Percentiles rank a stretch among this genome's conserved stretches.
Evolutionary conservation across 2,797 vertebrate species (phyloP).

Genomic region (Poecilia velifera): DNA sequence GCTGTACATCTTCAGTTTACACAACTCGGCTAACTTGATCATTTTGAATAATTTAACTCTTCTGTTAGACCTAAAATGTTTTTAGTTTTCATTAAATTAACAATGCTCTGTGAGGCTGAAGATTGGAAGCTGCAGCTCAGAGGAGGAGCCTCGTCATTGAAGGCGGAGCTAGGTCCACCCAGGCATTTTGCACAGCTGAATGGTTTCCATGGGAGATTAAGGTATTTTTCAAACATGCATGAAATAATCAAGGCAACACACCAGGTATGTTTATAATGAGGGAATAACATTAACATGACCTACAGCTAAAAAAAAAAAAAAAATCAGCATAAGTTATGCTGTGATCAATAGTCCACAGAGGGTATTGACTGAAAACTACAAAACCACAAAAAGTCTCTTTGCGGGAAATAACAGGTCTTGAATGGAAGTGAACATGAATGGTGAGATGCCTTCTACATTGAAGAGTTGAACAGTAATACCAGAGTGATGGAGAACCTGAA

Average conservation of each 20-base stretch:
- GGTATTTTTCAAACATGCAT: background rate
- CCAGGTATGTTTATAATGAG: background rate
- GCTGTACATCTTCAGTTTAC: too few species aligned
- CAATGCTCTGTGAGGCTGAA: background rate
- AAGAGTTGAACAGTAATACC: background rate
- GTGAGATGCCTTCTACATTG: background rate
- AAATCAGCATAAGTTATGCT: background rate
- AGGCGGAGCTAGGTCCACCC: too few species aligned
- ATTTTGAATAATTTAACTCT: too few species aligned
- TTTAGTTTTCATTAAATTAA: too few species aligned
- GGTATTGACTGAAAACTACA: background rate
- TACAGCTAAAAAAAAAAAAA: background rate
- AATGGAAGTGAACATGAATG: background rate
- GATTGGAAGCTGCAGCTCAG: background rate
- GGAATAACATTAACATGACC: background rate
- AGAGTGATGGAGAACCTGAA: background rate
- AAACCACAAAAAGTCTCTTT: background rate
- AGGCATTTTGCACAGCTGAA: too few species aligned
- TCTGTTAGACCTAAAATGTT: too few species aligned
- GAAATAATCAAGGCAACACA: background rate
- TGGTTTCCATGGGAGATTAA: too few species aligned
- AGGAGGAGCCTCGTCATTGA: background rate
- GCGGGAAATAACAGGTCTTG: background rate
- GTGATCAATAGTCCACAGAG: background rate
- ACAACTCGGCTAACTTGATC: too few species aligned